phyloP scores from a whole-genome alignment of 1,140 invertebrate species.

The Pectinophora gossypiella region DNA sequence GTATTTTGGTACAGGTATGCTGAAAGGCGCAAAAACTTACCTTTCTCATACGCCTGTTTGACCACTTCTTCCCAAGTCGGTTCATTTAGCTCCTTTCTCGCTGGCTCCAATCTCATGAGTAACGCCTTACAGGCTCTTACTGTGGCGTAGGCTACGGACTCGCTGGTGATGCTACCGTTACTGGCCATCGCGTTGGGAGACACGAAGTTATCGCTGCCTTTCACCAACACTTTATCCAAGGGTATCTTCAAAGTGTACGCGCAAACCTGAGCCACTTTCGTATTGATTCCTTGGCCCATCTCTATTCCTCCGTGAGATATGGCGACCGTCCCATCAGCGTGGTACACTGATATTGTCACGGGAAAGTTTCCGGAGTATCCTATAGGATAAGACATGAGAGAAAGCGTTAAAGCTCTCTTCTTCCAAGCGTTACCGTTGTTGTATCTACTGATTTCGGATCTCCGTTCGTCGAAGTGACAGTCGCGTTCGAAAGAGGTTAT shows the following conservation, averaged over 20 bases:
- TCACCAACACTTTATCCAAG: slow-evolving; percentile 81
- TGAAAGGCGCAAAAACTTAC: slow-evolving; percentile 16
- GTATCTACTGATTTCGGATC: slow-evolving; percentile 42
- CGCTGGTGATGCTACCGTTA: slow-evolving; percentile 84
- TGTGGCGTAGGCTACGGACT: slow-evolving; percentile 80
- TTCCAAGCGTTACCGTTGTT: slow-evolving; percentile 80
- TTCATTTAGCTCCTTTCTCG: slow-evolving; percentile 77
- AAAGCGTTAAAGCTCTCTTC: slow-evolving; percentile 77
- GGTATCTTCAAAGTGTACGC: slow-evolving; percentile 85
- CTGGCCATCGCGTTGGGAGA: slow-evolving; percentile 81
- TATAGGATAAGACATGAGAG: slow-evolving; percentile 77
- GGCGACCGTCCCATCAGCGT: slow-evolving; percentile 80
- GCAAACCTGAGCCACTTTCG: slow-evolving; percentile 83
- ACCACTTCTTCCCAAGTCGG: slow-evolving; percentile 82
- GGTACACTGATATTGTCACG: slow-evolving; percentile 79
- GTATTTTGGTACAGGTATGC: no score
- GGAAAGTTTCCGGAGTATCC: slow-evolving; percentile 71
- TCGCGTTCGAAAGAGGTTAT: slow-evolving; percentile 61
- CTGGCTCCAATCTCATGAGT: slow-evolving; percentile 77
- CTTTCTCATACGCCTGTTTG: slow-evolving; percentile 70
- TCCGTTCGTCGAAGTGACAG: slow-evolving; percentile 77
- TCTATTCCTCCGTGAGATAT: slow-evolving; percentile 84
- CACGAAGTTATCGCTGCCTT: slow-evolving; percentile 79
- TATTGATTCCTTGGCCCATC: slow-evolving; percentile 84
- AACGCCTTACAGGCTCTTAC: slow-evolving; percentile 82